Percentiles rank a stretch among this genome's conserved stretches.
phyloP scores from a whole-genome alignment of 2,888 invertebrate genomes.

The Miltochrista miniata region DNA sequence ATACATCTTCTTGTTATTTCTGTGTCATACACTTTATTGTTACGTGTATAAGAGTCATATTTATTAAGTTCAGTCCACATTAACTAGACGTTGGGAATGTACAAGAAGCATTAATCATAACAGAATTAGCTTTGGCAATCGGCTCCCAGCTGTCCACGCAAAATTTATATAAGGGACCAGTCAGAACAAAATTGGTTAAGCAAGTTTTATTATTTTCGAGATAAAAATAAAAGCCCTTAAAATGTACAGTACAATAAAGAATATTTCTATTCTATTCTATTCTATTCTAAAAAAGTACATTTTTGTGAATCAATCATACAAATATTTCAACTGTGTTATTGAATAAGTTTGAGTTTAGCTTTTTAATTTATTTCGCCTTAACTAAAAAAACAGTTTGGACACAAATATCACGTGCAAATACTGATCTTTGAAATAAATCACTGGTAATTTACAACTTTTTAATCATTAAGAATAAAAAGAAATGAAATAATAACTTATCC shows the following conservation, averaged over 20 bases:
- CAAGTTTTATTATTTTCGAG: conserved; percentile 30
- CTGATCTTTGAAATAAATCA: not conserved
- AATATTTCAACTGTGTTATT: too few relatives aligned
- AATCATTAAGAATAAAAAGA: conserved; percentile 10
- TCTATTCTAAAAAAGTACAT: too few relatives aligned
- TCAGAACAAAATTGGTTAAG: conserved; percentile 39
- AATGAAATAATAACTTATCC: conserved; percentile 28
- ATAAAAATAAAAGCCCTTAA: not conserved
- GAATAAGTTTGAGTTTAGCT: too few relatives aligned
- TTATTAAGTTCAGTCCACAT: conserved; percentile 43
- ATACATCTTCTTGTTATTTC: conserved; percentile 23
- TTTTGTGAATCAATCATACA: too few relatives aligned
- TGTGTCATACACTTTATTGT: conserved; percentile 20
- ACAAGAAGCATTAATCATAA: conserved; percentile 81
- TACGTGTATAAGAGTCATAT: conserved; percentile 41
- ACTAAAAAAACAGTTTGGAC: too few relatives aligned
- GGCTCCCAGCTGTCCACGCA: conserved; percentile 74
- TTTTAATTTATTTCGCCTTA: too few relatives aligned
- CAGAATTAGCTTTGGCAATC: conserved; percentile 83
- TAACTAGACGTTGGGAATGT: conserved; percentile 71
- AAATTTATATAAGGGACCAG: conserved; percentile 74
- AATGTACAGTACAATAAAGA: too few relatives aligned
- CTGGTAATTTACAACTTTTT: not conserved
- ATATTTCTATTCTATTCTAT: too few relatives aligned
- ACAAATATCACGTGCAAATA: not conserved